Evolutionary conservation across 2,113 vertebrate species (phyloP).

Genomic region (Sylvilagus bachmani): DNA sequence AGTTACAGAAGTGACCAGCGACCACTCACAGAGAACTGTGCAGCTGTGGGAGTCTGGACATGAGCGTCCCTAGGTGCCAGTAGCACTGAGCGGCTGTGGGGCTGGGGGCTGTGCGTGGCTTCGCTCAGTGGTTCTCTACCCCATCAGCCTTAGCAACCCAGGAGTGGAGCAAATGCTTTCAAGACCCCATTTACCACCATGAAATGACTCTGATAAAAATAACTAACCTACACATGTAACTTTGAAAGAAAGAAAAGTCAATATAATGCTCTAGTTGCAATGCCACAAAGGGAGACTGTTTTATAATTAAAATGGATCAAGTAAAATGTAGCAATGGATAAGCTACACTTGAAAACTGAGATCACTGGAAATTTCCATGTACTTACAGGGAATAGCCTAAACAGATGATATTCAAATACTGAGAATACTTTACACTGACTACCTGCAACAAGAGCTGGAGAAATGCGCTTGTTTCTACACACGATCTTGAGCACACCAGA

Average conservation of each 20-base stretch:
- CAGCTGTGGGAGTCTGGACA: background rate
- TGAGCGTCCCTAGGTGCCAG: background rate
- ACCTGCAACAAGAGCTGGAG: background rate
- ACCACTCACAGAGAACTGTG: background rate
- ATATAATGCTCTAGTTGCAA: background rate
- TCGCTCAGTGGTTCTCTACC: background rate
- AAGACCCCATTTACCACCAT: conserved; percentile 4
- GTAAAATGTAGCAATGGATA: background rate
- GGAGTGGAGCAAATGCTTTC: background rate
- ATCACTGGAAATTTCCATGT: background rate
- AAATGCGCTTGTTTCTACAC: background rate
- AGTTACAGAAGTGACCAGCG: background rate
- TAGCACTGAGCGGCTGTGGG: background rate
- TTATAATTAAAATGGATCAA: background rate
- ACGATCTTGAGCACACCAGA: background rate
- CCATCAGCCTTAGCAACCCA: background rate
- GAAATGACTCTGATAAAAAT: background rate
- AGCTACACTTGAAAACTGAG: background rate
- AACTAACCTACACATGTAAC: background rate
- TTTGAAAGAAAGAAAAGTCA: background rate
- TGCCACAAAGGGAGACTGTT: background rate
- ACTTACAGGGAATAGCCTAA: background rate
- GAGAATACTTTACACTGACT: conserved; percentile 21
- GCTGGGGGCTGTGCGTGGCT: background rate
- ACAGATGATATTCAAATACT: background rate